Base-by-base conservation (phyloP, 2,797 vertebrate species). In the Pipistrellus pygmaeus region DNA sequence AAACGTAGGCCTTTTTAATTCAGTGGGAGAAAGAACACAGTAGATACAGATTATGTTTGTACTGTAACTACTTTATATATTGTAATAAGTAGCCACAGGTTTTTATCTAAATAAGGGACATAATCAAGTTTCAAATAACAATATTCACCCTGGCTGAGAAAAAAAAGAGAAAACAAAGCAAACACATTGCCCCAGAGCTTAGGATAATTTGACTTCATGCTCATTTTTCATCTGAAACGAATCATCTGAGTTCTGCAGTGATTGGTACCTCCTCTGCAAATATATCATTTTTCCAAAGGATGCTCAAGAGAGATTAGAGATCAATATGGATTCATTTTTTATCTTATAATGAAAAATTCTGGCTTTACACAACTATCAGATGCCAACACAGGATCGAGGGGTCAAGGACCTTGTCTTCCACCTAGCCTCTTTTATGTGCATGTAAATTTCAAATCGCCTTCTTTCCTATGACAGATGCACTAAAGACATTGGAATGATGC, bases 301-400 rank as follows among this genome's bases (percentile, higher is more conserved):
- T 98, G 92, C 97, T 97, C 97, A 95, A 84, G 98, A 98, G 97
- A 98, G 90, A 92, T 88, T 91, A 96, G 90, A 97, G 97, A 98
- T 98, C 98, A 98, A 98, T 98, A 98, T 80, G 83, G 97, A 97
- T 97, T 98, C 95, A 95, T 98, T 98, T 98, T 98, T 97, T 93
- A 95, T 91, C 86, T 97, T 96, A 95, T 96, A 98, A 97, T 98
- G 96, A 98, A 96, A 97, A 98, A 97, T 97, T 97, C 97, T 96
- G 97, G 90, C 97, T 96, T 84, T 96, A 68, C 85, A 94, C 35
- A 85, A 93, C 85, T 97, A 85, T 96, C 93, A 95, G 90, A 88
- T 87, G 91, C 77, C 94, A 97, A 88, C 92, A 92, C 72, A 89
- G 89, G 95, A 95, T 96, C 62, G 18, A 96, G 80, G 68, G 86